Evolutionary conservation across 2,113 vertebrate species (phyloP), one percentile per base, ranked within the genome.

Genomic region (Gymnogyps californianus): DNA sequence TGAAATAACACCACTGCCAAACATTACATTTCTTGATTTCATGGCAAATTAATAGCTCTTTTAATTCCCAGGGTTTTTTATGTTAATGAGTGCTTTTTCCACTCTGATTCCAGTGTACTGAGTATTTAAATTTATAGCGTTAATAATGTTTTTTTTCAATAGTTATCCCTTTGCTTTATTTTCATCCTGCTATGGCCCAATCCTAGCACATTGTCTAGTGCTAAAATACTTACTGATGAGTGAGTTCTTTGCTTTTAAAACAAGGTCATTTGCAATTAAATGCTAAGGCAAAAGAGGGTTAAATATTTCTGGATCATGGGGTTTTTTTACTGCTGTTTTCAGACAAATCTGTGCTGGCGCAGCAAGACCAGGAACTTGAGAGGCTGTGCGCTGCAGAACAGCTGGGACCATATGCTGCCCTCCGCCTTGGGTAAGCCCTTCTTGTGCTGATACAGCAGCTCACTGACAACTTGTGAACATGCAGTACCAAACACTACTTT

Each of bases 371-470:
- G 90, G 71, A n/a, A 14, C 62, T 58, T 47, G 38, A n/a, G 78
- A 44, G 38, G 7, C 20, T 0, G 0, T 0, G 2, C 25, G 7
- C 29, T n/a, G 19, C 47, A 10, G 85, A 76, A 36, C 83, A 93
- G 88, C 89, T 94, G 52, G 77, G 83, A 62, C 65, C 83, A 61
- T n/a, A 74, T 80, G 74, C 31, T 59, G 36, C 26, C 4, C 52
- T 58, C 13, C 1, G 9, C 25, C 61, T 47, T 46, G 64, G 51
- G 54, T 58, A 59, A 87, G 31, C 42, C n/a, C 49, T 79, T 22
- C 28, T 78, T 16, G 26, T 38, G 55, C 67, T 44, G 46, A 57
- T 54, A 22, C 9, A 84, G 72, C 44, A 72, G 51, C 82, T 71
- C 47, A 5, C 20, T 47, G 82, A 49, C 47, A 49, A 21, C 20